Evolutionary conservation across 2,113 vertebrate species (phyloP).

Genomic region (Benitochromis conjunctus): DNA sequence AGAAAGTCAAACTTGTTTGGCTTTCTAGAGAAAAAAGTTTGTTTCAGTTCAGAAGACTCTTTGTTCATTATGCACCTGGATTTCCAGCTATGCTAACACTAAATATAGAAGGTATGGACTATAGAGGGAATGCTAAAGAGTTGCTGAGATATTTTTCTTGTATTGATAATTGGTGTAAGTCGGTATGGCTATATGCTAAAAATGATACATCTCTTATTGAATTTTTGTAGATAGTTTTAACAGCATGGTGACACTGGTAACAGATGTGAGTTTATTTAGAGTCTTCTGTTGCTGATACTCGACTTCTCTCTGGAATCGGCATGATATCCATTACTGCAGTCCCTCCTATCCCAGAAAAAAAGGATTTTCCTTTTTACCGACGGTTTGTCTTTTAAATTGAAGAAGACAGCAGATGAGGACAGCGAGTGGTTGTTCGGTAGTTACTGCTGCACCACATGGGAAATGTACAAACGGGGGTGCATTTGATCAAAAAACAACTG

Average conservation of each 20-base stretch:
- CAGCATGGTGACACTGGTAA: background rate
- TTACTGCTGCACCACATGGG: conserved; percentile 14
- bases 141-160: background rate
- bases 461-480: background rate
- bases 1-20: background rate
- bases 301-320: background rate
- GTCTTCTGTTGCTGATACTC: background rate
- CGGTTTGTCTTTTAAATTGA: background rate
- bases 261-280: background rate
- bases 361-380: background rate
- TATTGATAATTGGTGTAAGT: too few species aligned
- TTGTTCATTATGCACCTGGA: background rate
- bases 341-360: background rate
- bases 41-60: background rate
- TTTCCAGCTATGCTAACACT: background rate
- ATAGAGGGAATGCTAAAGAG: background rate
- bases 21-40: accelerated
- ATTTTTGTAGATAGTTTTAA: background rate
- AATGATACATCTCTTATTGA: background rate
- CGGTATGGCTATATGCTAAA: background rate
- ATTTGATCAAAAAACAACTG: conserved; percentile 42
- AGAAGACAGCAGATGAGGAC: conserved; percentile 20
- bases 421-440: background rate
- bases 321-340: background rate
- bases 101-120: background rate